Percentiles rank a stretch among this genome's conserved stretches.
Conservation (phyloP, 1,140 invertebrate genomes). For the Maconellicoccus hirsutus region DNA sequence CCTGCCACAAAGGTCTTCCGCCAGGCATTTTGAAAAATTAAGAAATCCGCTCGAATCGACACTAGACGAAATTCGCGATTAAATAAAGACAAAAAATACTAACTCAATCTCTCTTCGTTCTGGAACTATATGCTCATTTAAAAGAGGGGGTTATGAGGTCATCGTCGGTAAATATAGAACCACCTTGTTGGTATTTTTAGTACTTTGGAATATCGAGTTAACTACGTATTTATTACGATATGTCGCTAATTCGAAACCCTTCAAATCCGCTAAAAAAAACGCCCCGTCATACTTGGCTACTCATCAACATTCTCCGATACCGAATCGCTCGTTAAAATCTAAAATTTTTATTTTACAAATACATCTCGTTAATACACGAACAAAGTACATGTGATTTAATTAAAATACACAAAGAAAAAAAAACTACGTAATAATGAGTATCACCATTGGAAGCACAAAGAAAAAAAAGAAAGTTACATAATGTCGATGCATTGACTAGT, state of each 20-base stretch:
- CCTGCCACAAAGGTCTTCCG: slow-evolving; percentile 11
- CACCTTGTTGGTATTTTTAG: background rate
- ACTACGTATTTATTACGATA: background rate
- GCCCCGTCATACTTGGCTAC: background rate
- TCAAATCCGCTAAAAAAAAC: background rate
- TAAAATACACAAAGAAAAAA: background rate
- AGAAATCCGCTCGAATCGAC: background rate
- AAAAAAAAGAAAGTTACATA: background rate
- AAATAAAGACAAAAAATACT: slow-evolving; percentile 2
- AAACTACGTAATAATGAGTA: background rate
- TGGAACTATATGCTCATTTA: background rate
- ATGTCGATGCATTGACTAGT: background rate
- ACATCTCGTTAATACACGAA: slow-evolving; percentile 4
- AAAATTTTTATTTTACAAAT: slow-evolving; percentile 3
- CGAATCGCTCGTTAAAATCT: background rate
- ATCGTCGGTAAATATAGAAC: background rate
- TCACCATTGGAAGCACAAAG: background rate
- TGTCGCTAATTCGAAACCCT: background rate
- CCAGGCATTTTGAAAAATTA: background rate
- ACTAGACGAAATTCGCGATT: background rate
- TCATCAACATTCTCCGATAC: background rate
- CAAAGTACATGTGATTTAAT: background rate
- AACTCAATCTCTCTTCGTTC: background rate
- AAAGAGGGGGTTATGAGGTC: slow-evolving; percentile 14
- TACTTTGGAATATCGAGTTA: slow-evolving; percentile 2